Percentiles rank a stretch among this genome's conserved stretches.
These are phyloP conservation scores for Lamellibrachia luymesi DNA, from an alignment of 1,140 invertebrate genomes.

Conservation along the genomic window DNA sequence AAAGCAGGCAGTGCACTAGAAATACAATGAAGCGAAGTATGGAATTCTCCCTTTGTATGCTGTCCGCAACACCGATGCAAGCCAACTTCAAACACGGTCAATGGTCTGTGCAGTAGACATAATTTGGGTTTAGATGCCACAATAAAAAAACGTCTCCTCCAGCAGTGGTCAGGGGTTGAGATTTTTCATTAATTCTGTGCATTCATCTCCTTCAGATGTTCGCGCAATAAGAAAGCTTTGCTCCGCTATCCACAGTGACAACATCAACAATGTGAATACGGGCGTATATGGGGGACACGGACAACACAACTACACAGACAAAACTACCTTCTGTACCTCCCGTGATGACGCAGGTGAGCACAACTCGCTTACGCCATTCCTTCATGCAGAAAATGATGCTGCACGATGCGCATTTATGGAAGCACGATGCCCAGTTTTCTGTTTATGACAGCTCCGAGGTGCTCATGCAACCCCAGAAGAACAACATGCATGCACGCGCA, in stretches of 20 bases:
- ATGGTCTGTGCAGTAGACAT: neutral
- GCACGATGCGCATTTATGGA: too few species aligned
- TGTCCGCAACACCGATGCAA: neutral
- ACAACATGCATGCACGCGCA: neutral
- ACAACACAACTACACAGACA: too few species aligned
- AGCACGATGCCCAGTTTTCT: neutral
- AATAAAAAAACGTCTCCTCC: neutral
- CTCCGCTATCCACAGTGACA: too few species aligned
- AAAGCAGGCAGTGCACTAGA: neutral
- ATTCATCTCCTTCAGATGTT: neutral
- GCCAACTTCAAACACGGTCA: neutral
- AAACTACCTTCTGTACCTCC: too few species aligned
- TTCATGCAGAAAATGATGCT: neutral
- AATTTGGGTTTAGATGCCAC: neutral
- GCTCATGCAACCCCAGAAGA: neutral
- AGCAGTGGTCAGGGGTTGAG: neutral
- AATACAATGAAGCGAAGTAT: neutral
- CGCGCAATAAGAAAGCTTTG: neutral
- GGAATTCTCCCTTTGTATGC: neutral
- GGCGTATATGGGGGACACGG: too few species aligned
- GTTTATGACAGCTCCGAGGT: neutral
- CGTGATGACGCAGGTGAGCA: neutral
- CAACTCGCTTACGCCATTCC: neutral
- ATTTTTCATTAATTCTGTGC: too few species aligned
- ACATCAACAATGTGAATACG: too few species aligned